Conservation (phyloP, 2,113 vertebrate species). For the Pleuronectes platessa region DNA sequence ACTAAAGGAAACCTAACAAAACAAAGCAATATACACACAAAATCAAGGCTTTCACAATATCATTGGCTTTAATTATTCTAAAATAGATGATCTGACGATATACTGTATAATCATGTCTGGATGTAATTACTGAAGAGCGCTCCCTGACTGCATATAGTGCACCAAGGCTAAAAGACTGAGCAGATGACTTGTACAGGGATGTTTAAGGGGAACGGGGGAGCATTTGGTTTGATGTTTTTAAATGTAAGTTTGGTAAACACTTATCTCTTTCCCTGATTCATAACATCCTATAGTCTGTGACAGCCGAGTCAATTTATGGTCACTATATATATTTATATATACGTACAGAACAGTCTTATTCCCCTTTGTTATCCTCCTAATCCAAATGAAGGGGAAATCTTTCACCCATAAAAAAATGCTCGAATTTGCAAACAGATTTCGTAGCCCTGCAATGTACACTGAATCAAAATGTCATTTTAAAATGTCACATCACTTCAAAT, state of each 20-base stretch:
- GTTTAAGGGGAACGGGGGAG: slow-evolving; percentile 41
- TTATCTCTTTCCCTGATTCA: slow-evolving; percentile 76
- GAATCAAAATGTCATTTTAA: slow-evolving; percentile 44
- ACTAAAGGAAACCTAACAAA: slow-evolving; percentile 63
- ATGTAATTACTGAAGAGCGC: slow-evolving; percentile 60
- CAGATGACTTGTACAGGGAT: slow-evolving; percentile 58
- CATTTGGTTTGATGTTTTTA: slow-evolving; percentile 55
- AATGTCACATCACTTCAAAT: slow-evolving; percentile 58
- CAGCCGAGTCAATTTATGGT: slow-evolving; percentile 41
- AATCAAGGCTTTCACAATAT: slow-evolving; percentile 66
- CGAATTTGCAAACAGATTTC: slow-evolving; percentile 39
- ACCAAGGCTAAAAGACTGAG: slow-evolving; percentile 62
- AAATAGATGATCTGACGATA: slow-evolving; percentile 81
- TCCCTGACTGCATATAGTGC: slow-evolving; percentile 74
- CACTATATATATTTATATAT: not conserved
- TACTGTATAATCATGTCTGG: slow-evolving; percentile 68
- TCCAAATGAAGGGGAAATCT: slow-evolving; percentile 43
- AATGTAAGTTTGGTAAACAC: slow-evolving; percentile 74
- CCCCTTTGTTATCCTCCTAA: slow-evolving; percentile 39
- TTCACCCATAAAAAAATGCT: slow-evolving; percentile 31
- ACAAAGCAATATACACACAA: slow-evolving; percentile 64
- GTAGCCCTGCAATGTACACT: slow-evolving; percentile 51
- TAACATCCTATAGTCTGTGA: slow-evolving; percentile 48
- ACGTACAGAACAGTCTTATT: slow-evolving; percentile 55
- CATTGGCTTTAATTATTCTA: slow-evolving; percentile 76